These are phyloP conservation scores for Chrysotoxum bicinctum DNA, from an alignment of 2,888 invertebrate genomes.

Conservation along the genomic window DNA sequence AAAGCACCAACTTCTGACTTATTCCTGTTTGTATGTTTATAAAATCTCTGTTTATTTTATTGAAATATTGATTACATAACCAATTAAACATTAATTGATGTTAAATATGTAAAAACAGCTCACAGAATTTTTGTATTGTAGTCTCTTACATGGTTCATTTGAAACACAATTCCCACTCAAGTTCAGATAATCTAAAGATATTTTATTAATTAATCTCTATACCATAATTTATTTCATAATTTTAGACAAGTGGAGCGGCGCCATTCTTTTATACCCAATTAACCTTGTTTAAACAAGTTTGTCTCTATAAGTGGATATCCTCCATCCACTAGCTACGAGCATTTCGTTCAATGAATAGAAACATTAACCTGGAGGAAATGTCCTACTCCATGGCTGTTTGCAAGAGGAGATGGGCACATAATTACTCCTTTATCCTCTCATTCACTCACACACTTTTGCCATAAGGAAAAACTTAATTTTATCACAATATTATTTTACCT, in stretches of 20 bases:
- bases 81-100: too few relatives aligned
- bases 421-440: constrained; percentile 67
- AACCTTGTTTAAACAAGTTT: constrained; percentile 47
- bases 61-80: too few relatives aligned
- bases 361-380: constrained; percentile 50
- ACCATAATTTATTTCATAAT: constrained; percentile 5
- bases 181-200: background rate
- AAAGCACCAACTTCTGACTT: too few relatives aligned
- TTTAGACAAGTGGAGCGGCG: constrained; percentile 1
- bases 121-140: too few relatives aligned
- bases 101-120: too few relatives aligned
- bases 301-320: constrained; percentile 12
- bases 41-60: too few relatives aligned
- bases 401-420: constrained; percentile 49
- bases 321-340: background rate
- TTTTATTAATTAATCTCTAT: constrained; percentile 12
- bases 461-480: constrained; percentile 66
- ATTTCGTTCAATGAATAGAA: constrained; percentile 37
- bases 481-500: constrained; percentile 53
- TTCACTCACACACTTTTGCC: constrained; percentile 53
- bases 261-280: constrained; percentile 42
- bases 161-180: background rate
- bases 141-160: too few relatives aligned
- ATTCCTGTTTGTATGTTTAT: too few relatives aligned
- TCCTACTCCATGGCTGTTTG: constrained; percentile 26